Percentiles rank a stretch among this genome's conserved stretches.
Evolutionary conservation across 2,888 invertebrate genomes (phyloP).

Genomic region (Mesorhabditis belari): DNA sequence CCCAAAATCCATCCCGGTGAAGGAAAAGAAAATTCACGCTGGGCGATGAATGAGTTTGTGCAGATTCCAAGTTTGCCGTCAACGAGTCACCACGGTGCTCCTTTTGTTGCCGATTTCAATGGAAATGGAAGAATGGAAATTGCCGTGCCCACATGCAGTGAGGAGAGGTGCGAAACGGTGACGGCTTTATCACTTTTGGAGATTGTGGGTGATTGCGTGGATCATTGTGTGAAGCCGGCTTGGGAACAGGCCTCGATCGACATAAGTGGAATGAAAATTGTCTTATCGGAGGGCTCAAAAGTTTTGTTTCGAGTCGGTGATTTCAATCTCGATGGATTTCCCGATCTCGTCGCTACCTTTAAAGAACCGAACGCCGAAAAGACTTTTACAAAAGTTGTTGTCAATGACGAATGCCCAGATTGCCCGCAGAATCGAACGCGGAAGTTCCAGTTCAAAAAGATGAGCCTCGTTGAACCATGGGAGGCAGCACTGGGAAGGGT

Average conservation of each 20-base stretch:
- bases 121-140: slow-evolving; percentile 40
- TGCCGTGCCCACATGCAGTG: slow-evolving; percentile 39
- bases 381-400: slow-evolving; percentile 21
- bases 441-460: slow-evolving; percentile 25
- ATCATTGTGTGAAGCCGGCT: slow-evolving; percentile 16
- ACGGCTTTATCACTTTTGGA: slow-evolving; percentile 11
- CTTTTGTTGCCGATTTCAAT: slow-evolving; percentile 42
- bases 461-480: slow-evolving; percentile 18
- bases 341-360: slow-evolving; percentile 36
- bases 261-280: slow-evolving; percentile 2
- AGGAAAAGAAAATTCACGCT: neutral
- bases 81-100: slow-evolving; percentile 19
- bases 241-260: neutral
- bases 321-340: slow-evolving; percentile 45
- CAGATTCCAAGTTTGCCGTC: neutral
- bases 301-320: slow-evolving; percentile 48
- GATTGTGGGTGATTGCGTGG: slow-evolving; percentile 20
- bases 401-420: slow-evolving; percentile 29
- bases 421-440: slow-evolving; percentile 31
- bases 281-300: slow-evolving; percentile 12
- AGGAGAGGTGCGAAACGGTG: slow-evolving; percentile 18
- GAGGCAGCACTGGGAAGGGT: slow-evolving; percentile 18
- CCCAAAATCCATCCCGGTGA: neutral
- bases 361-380: neutral
- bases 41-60: neutral